Base-by-base conservation (phyloP, 2,113 vertebrate genomes). In the Nothoprocta perdicaria region DNA sequence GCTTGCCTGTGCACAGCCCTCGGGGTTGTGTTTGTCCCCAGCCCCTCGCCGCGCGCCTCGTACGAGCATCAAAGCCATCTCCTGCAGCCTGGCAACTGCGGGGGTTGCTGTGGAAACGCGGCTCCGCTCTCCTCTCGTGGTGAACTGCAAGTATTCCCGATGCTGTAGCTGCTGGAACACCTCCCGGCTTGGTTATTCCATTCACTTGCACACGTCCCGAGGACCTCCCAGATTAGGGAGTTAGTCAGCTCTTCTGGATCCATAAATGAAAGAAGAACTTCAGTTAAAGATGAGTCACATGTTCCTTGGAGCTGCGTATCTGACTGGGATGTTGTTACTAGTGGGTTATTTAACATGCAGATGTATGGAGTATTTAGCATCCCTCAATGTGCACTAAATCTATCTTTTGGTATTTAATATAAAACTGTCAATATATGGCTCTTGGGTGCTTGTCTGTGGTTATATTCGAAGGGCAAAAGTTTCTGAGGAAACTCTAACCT, bases 71-170 rank as follows among this genome's bases (percentile, higher is more conserved):
- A 50, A 63, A 69, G 19, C 88, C 84, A 71, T 94, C 84, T 81
- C 89, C 60, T 2, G 46, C 94, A 92, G 85, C 96, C 94, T 93
- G 89, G 95, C 95, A 97, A 89, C 93, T 81, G 55, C 50, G 79
- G 62, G 81, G 0, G 89, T 97, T 96, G 92, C 97, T 60, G 89
- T 94, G 57, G 95, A 7, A 94, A 95, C 88, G 12, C 9, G 0
- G 84, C 82, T 95, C 89, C 58, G 33, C 76, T 93, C 86, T 48
- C 89, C 41, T 69, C 62, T 45, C 89, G 12, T 35, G 89, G 72
- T 86, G 71, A 61, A 83, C 80, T 74, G 89, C 84, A 86, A 65
- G 15, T n/a, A 81, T 92, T 78, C 86, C 76, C 63, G 9, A 81
- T 84, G 80, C 73, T 4, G 3, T 80, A 62, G 89, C 76, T 77